phyloP scores from a whole-genome alignment of 1,140 invertebrate species.

The Ceratina japonica region DNA sequence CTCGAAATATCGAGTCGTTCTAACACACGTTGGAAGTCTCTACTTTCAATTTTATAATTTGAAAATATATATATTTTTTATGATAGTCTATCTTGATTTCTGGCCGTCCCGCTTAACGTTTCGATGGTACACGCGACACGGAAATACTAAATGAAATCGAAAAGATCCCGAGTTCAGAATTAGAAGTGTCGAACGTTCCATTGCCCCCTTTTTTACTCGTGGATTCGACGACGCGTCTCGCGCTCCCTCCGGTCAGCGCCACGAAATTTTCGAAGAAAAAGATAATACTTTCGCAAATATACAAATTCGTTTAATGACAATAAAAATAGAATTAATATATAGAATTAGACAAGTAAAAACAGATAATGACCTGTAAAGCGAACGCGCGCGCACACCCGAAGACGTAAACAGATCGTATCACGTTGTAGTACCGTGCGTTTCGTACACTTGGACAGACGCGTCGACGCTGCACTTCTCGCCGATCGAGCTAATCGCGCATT shows the following conservation, averaged over 20 bases:
- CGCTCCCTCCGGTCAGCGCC: too few relatives aligned
- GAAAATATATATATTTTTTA: constrained; percentile 26
- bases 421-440: constrained; percentile 19
- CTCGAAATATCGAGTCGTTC: constrained; percentile 8
- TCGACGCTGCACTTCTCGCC: constrained; percentile 11
- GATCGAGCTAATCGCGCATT: constrained; percentile 13
- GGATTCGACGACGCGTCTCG: too few relatives aligned
- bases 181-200: too few relatives aligned
- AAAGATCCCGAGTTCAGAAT: neutral
- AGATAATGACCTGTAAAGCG: constrained; percentile 41
- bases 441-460: constrained; percentile 6
- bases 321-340: constrained; percentile 39
- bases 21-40: neutral
- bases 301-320: constrained; percentile 34
- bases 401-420: constrained; percentile 22
- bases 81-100: neutral
- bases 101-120: neutral
- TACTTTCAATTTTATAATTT: neutral
- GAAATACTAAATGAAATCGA: neutral
- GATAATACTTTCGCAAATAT: constrained; percentile 9
- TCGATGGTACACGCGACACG: neutral
- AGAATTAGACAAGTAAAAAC: constrained; percentile 40
- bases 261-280: constrained; percentile 10
- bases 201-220: too few relatives aligned
- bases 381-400: constrained; percentile 18